phyloP scores from a whole-genome alignment of 2,797 vertebrate genomes.

The Gobionotothen gibberifrons region DNA sequence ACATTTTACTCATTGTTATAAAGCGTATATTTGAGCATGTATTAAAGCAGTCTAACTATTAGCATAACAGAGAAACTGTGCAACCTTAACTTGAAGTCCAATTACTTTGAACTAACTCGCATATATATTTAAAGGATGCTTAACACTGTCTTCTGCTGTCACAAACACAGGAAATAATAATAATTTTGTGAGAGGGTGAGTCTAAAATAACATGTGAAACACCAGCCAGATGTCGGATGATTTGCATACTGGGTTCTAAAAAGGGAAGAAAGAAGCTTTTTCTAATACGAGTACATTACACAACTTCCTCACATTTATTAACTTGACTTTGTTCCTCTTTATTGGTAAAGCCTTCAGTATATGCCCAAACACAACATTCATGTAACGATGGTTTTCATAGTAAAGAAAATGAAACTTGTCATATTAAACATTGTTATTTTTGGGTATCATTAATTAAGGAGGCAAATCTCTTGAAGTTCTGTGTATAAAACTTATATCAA shows the following conservation, averaged over 20 bases:
- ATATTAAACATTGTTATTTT: neutral
- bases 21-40: neutral
- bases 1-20: neutral
- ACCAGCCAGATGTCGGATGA: neutral
- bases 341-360: neutral
- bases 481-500: neutral
- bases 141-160: neutral
- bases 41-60: neutral
- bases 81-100: too few species aligned
- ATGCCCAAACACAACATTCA: neutral
- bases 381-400: neutral
- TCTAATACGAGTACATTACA: neutral
- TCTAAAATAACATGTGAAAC: conserved; percentile 15
- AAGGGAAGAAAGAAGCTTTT: conserved; percentile 5
- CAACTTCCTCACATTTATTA: neutral
- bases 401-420: conserved; percentile 1
- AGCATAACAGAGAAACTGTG: neutral
- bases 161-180: conserved; percentile 12
- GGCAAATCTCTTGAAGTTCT: neutral
- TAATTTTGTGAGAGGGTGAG: neutral
- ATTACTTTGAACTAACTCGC: neutral
- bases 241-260: conserved; percentile 34
- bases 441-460: too few species aligned
- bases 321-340: conserved; percentile 41
- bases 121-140: neutral